Conservation (phyloP, 2,797 vertebrate genomes). For the Enteromius paludinosus region DNA sequence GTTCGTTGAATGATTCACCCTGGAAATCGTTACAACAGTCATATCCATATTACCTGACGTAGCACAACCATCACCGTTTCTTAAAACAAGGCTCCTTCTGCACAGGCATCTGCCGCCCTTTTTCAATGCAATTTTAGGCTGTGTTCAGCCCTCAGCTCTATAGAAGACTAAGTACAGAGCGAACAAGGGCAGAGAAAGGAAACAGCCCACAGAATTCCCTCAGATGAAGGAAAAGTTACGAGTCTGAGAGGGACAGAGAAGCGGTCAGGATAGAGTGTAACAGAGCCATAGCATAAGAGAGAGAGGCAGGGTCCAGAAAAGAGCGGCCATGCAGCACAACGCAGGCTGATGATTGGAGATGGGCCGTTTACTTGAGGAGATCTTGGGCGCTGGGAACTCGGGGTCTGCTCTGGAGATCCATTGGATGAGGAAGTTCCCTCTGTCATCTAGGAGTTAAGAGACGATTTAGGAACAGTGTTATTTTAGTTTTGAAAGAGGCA, state of each 20-base stretch:
- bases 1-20: conserved; percentile 27
- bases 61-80: conserved; percentile 7
- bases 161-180: conserved; percentile 32
- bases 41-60: conserved; percentile 32
- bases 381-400: conserved; percentile 83
- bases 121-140: conserved; percentile 7
- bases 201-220: conserved; percentile 46
- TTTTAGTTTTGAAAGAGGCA: not conserved
- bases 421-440: conserved; percentile 88
- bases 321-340: conserved; percentile 81
- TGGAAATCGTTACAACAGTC: conserved; percentile 33
- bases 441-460: conserved; percentile 77
- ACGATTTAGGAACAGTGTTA: not conserved
- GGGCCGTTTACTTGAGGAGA: conserved; percentile 89
- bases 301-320: conserved; percentile 81
- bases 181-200: conserved; percentile 47
- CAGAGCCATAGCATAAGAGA: conserved; percentile 81
- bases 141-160: conserved; percentile 32
- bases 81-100: not conserved
- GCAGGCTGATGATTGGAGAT: conserved; percentile 85
- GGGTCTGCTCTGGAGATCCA: conserved; percentile 90
- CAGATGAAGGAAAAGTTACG: conserved; percentile 46
- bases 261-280: conserved; percentile 83
- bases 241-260: conserved; percentile 42
- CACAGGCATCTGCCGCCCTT: not conserved